Conservation (phyloP, 2,888 invertebrate genomes). For the Perdita meconis region DNA sequence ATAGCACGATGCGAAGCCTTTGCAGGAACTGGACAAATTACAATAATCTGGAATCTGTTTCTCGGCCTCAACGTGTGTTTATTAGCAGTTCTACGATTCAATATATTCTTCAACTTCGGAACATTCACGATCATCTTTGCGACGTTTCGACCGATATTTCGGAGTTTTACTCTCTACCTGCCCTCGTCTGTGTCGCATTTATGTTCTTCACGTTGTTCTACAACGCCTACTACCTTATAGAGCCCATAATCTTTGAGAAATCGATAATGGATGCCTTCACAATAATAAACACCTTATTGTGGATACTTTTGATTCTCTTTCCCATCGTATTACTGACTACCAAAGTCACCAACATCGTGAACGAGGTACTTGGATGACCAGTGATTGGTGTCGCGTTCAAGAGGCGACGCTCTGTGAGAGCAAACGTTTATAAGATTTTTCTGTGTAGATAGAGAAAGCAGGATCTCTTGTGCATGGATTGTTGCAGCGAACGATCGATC, state of each 20-base stretch:
- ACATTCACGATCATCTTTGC: slow-evolving; percentile 54
- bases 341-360: slow-evolving; percentile 27
- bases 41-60: neutral
- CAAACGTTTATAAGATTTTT: neutral
- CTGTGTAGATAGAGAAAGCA: slow-evolving; percentile 52
- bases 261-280: neutral
- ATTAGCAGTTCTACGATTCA: slow-evolving; percentile 24
- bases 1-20: slow-evolving; percentile 33
- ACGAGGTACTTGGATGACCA: no score
- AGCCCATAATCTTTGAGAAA: neutral
- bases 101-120: slow-evolving; percentile 43
- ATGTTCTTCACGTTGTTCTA: slow-evolving; percentile 52
- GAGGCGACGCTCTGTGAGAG: neutral
- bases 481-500: slow-evolving; percentile 30
- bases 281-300: slow-evolving; percentile 12
- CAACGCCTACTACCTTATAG: slow-evolving; percentile 52
- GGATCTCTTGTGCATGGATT: slow-evolving; percentile 43
- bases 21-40: neutral
- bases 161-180: slow-evolving; percentile 61
- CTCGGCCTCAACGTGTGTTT: slow-evolving; percentile 23
- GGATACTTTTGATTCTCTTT: slow-evolving; percentile 23
- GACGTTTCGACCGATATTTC: slow-evolving; percentile 57
- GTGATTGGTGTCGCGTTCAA: neutral
- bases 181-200: slow-evolving; percentile 32
- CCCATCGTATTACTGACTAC: slow-evolving; percentile 50